Conservation (phyloP, 2,888 invertebrate species). For the Podabrus alpinus region DNA sequence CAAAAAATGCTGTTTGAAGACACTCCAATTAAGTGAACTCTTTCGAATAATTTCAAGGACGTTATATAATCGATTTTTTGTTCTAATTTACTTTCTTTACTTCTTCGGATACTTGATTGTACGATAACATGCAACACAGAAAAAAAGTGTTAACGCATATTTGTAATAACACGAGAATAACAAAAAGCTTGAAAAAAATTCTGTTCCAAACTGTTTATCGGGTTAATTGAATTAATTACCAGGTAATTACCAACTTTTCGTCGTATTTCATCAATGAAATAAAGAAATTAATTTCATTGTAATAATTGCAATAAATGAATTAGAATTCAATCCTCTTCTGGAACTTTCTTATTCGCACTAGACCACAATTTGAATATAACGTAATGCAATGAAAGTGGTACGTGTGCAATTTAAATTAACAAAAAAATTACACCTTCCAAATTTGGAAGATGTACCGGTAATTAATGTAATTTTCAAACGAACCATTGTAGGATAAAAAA, state of each 20-base stretch:
- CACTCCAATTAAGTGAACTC: background rate
- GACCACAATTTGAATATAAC: background rate
- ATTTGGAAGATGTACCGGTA: background rate
- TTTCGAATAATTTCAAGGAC: conserved; percentile 4
- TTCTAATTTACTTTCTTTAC: background rate
- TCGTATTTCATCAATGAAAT: background rate
- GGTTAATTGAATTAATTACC: background rate
- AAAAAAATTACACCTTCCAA: background rate
- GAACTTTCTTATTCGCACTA: background rate
- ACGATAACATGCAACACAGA: background rate
- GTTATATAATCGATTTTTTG: background rate
- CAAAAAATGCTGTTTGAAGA: background rate
- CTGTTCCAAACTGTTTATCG: background rate
- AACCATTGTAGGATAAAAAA: background rate
- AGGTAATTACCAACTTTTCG: background rate
- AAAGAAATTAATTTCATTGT: background rate
- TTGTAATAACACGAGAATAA: background rate
- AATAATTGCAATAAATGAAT: background rate
- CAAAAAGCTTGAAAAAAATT: background rate
- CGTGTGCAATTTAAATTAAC: background rate
- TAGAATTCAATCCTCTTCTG: background rate
- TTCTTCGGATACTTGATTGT: background rate
- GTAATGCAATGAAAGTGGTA: background rate
- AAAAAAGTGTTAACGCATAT: background rate
- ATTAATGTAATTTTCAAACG: background rate